Evolutionary conservation across 2,888 invertebrate species (phyloP), one percentile per base, ranked within the genome.

Genomic region (Caenorhabditis auriculariae): DNA sequence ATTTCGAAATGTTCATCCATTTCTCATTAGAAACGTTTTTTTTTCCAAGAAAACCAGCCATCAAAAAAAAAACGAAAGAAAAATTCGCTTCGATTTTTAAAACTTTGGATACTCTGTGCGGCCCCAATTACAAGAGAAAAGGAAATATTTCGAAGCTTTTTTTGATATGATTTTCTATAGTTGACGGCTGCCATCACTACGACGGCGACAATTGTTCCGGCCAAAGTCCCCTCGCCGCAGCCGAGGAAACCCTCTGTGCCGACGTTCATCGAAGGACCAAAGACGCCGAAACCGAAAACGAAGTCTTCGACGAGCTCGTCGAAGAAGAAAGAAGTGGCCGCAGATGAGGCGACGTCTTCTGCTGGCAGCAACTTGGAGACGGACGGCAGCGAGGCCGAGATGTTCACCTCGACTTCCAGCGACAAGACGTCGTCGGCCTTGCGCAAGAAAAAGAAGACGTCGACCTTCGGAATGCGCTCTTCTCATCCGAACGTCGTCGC

Each of bases 371-470:
- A 66, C 44, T 45, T 59, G 24, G 69, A 72, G 37, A 72, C 72
- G 12, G 72, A 72, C 38, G 72, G 68, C 23, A 69, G 69, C 32
- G 72, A 64, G 50, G 72, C 69, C 4, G 72, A 69, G 50, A 72
- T 72, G 62, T 48, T 48, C 12, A 41, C 52, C 54, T 58, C 3
- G n/a, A 38, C 26, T 47, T 44, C 44, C 24, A 51, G 42, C 15
- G 61, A 63, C 15, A 60, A 60, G 27, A 41, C 37, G 17, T 15
- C 12, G n/a, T 48, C 52, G 7, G 17, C 48, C 24, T 46, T 35
- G 41, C 64, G 60, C 29, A 62, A 63, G 50, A 66, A 66, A 46
- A 53, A 54, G 26, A 66, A 57, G 26, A 62, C 53, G 26, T 46
- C 52, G 38, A 43, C 60, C 12, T 62, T 62, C 24, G 49, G 54